phyloP scores from a whole-genome alignment of 1,140 invertebrate species.

The Batillaria attramentaria region DNA sequence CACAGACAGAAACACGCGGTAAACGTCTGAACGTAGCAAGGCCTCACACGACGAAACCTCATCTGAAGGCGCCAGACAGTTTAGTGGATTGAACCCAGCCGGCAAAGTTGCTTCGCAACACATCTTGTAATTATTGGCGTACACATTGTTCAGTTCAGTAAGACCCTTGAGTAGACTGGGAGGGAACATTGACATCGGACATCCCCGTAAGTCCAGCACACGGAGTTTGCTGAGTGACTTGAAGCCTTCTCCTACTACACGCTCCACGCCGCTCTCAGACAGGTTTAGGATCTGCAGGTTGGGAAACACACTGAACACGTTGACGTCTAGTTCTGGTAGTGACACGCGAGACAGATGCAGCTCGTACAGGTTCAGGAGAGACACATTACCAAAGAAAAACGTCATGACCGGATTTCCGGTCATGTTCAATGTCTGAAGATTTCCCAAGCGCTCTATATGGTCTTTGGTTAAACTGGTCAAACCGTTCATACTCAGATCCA shows the following conservation, averaged over 20 bases:
- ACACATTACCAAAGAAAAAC: not conserved
- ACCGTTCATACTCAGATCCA: conserved; percentile 8
- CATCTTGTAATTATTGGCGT: conserved; percentile 44
- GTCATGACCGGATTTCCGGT: not conserved
- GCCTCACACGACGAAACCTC: conserved; percentile 51
- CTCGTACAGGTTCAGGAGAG: not conserved
- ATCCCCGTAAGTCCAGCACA: not conserved
- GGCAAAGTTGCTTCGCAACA: conserved; percentile 48
- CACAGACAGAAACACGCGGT: conserved; percentile 45
- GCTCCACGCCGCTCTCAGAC: not conserved
- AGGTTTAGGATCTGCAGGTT: not conserved
- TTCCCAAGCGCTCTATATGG: not conserved
- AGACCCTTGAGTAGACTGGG: conserved; percentile 32
- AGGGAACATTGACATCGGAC: conserved; percentile 27
- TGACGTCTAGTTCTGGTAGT: not conserved
- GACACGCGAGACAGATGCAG: not conserved
- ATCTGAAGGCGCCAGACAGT: conserved; percentile 45
- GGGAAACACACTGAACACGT: conserved; percentile 6
- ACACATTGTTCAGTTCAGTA: conserved; percentile 15
- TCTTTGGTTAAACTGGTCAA: not conserved
- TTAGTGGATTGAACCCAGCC: not conserved
- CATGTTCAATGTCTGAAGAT: not conserved
- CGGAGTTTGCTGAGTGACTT: not conserved
- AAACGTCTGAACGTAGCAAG: conserved; percentile 39
- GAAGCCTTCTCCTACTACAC: not conserved